Conservation (phyloP, 2,888 invertebrate species). For the Catocala nupta region DNA sequence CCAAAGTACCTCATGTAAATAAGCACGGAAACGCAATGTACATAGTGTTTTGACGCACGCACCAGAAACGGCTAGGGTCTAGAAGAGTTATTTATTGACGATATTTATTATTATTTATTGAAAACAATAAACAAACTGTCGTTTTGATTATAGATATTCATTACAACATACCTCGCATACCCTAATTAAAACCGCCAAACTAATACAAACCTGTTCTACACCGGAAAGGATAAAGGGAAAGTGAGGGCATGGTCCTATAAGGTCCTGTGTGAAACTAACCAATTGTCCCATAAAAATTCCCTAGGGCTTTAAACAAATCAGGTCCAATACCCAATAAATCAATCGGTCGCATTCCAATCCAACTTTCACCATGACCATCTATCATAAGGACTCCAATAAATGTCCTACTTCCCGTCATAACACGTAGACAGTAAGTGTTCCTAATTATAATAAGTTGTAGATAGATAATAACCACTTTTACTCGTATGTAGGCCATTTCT, state of each 20-base stretch:
- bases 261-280: background rate
- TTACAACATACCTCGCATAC: slow-evolving; percentile 6
- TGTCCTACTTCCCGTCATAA: slow-evolving; percentile 13
- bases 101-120: slow-evolving; percentile 84
- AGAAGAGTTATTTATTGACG: slow-evolving; percentile 80
- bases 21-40: slow-evolving; percentile 64
- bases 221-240: background rate
- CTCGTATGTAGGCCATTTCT: too few species aligned
- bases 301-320: slow-evolving; percentile 44
- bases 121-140: slow-evolving; percentile 79
- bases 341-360: slow-evolving; percentile 29
- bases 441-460: too few species aligned
- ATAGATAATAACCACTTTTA: too few species aligned
- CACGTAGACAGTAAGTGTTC: background rate
- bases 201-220: background rate
- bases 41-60: slow-evolving; percentile 64
- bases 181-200: background rate
- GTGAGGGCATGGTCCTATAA: background rate
- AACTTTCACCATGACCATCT: slow-evolving; percentile 47
- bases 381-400: slow-evolving; percentile 29
- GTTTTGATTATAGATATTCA: slow-evolving; percentile 59
- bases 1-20: slow-evolving; percentile 70
- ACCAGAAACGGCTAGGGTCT: slow-evolving; percentile 78
- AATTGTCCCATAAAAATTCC: slow-evolving; percentile 42
- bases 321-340: slow-evolving; percentile 12